Conservation (phyloP, 2,888 invertebrate species). For the Cetonia aurata region DNA sequence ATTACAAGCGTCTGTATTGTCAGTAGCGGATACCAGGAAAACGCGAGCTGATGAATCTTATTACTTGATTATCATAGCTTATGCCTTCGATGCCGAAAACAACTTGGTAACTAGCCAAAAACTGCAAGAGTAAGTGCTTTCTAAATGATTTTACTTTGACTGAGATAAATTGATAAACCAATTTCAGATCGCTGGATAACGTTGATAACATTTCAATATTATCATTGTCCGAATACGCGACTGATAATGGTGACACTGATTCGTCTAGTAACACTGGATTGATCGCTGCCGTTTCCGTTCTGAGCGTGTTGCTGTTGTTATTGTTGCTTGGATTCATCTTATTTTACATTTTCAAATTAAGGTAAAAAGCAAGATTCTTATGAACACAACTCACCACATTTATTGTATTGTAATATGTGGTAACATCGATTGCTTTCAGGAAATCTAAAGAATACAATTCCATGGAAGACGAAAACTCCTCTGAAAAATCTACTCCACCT, state of each 20-base stretch:
- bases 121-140: conserved; percentile 48
- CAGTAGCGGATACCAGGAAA: conserved; percentile 53
- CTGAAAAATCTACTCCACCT: conserved; percentile 10
- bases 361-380: conserved; percentile 48
- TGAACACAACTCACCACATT: background rate
- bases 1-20: conserved; percentile 65
- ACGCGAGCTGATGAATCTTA: conserved; percentile 45
- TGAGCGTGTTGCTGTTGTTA: conserved; percentile 57
- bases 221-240: background rate
- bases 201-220: conserved; percentile 28
- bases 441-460: conserved; percentile 33
- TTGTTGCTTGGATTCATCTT: conserved; percentile 56
- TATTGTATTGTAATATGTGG: background rate
- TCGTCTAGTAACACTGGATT: conserved; percentile 52
- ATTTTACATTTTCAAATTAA: conserved; percentile 59
- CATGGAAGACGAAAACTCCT: conserved; percentile 39
- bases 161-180: background rate
- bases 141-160: conserved; percentile 2
- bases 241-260: background rate
- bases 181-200: conserved; percentile 33
- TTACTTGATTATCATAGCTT: conserved; percentile 50
- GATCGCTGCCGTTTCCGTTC: conserved; percentile 59
- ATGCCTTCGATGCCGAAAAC: conserved; percentile 50
- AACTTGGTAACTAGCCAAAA: conserved; percentile 45
- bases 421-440: background rate